Evolutionary conservation across 2,113 vertebrate genomes (phyloP).

Genomic region (Saiga tatarica): DNA sequence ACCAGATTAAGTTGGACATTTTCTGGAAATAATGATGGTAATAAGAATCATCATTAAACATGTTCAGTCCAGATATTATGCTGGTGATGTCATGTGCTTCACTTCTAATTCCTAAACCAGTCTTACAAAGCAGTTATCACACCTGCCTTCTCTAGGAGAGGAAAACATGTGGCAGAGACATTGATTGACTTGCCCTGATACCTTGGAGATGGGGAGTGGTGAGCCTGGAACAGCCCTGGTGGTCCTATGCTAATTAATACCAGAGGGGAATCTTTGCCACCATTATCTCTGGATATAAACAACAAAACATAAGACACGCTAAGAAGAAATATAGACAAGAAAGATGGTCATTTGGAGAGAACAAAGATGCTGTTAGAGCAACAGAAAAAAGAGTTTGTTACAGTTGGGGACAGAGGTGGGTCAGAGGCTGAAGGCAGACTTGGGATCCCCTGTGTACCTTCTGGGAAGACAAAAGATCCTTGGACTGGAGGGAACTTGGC

Average conservation of each 20-base stretch:
- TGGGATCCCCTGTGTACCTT: not conserved
- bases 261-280: rapidly evolving
- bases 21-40: not conserved
- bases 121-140: not conserved
- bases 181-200: rapidly evolving
- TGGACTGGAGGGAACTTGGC: not conserved
- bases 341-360: no score
- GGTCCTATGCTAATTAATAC: rapidly evolving
- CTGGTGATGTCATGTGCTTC: not conserved
- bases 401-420: rapidly evolving
- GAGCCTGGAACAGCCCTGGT: not conserved
- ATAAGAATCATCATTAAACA: rapidly evolving
- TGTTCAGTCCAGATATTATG: rapidly evolving
- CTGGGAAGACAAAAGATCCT: not conserved
- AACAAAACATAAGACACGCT: rapidly evolving
- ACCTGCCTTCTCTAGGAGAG: rapidly evolving
- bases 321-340: not conserved
- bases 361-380: not conserved
- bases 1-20: rapidly evolving
- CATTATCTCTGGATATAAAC: no score
- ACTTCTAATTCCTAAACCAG: not conserved
- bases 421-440: rapidly evolving
- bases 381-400: not conserved
- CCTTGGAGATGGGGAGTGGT: rapidly evolving
- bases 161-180: not conserved